Evolutionary conservation across 1,140 invertebrate species (phyloP).

Genomic region (Laupala kohalensis): DNA sequence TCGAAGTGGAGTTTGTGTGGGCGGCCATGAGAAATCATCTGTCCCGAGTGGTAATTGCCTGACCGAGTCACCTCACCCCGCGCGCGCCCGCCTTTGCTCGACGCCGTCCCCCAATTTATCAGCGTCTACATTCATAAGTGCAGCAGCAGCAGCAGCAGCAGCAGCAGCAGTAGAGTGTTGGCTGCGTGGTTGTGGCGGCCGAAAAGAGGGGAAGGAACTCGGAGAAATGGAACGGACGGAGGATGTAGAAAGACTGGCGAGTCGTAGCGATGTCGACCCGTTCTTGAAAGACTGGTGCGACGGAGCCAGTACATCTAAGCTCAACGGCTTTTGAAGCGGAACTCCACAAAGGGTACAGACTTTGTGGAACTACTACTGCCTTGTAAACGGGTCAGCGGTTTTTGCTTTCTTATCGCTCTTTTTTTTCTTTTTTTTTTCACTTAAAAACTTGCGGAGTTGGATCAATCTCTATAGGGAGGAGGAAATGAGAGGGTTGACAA

Average conservation of each 20-base stretch:
- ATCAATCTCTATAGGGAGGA: too few relatives aligned
- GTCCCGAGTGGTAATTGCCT: background rate
- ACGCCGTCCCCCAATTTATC: background rate
- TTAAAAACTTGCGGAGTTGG: too few relatives aligned
- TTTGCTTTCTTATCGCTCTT: background rate
- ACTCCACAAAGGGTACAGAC: too few relatives aligned
- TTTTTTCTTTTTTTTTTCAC: too few relatives aligned
- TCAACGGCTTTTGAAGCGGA: too few relatives aligned
- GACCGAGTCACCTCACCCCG: background rate
- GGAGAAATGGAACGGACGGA: background rate
- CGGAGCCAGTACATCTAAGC: background rate
- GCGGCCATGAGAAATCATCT: background rate
- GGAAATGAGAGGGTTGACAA: too few relatives aligned
- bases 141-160: too few relatives aligned
- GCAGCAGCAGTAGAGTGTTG: too few relatives aligned
- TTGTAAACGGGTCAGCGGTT: background rate
- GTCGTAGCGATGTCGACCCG: background rate
- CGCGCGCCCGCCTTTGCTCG: background rate
- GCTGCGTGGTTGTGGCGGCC: too few relatives aligned
- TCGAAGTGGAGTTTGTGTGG: background rate
- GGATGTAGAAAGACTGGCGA: background rate
- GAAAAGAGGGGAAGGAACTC: background rate
- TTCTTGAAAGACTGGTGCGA: background rate
- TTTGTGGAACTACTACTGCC: too few relatives aligned
- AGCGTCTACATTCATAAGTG: background rate